A percentile compares a stretch with the other conserved stretches of the same genome.
phyloP scores from a whole-genome alignment of 2,113 vertebrate species.

The Mustelus asterias region DNA sequence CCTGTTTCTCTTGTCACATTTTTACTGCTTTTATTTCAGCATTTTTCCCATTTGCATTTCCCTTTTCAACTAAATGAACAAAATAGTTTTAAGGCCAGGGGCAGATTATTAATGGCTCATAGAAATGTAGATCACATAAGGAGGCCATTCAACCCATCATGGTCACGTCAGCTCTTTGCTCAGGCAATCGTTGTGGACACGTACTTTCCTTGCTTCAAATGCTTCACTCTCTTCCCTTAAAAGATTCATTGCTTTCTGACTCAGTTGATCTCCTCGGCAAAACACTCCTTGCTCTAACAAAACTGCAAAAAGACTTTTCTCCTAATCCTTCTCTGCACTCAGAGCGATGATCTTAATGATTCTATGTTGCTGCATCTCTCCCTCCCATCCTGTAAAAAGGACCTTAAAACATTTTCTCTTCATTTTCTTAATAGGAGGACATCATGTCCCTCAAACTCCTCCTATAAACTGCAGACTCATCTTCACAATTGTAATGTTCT shows the following conservation, averaged over 20 bases:
- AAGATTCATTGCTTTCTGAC: not conserved
- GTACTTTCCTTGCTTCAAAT: not conserved
- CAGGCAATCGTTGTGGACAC: not conserved
- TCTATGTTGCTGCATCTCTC: not conserved
- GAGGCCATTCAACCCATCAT: not conserved
- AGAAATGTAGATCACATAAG: not conserved
- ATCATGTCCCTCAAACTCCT: not conserved
- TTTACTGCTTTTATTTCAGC: not conserved
- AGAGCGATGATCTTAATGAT: not conserved
- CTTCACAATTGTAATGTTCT: not conserved
- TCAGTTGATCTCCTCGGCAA: not conserved
- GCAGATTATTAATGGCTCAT: not conserved
- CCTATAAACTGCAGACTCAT: not conserved
- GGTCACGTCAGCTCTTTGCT: not conserved
- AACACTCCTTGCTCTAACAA: not conserved
- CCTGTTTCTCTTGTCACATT: not conserved
- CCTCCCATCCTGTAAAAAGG: not conserved
- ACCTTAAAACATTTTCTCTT: not conserved
- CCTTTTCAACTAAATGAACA: not conserved
- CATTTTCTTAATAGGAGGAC: not conserved
- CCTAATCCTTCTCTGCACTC: not conserved
- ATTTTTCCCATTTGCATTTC: not conserved
- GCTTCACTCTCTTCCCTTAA: not conserved
- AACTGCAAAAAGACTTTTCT: not conserved
- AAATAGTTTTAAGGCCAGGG: not conserved